Evolutionary conservation across 2,113 vertebrate genomes (phyloP).

Genomic region (Menidia beryllina): DNA sequence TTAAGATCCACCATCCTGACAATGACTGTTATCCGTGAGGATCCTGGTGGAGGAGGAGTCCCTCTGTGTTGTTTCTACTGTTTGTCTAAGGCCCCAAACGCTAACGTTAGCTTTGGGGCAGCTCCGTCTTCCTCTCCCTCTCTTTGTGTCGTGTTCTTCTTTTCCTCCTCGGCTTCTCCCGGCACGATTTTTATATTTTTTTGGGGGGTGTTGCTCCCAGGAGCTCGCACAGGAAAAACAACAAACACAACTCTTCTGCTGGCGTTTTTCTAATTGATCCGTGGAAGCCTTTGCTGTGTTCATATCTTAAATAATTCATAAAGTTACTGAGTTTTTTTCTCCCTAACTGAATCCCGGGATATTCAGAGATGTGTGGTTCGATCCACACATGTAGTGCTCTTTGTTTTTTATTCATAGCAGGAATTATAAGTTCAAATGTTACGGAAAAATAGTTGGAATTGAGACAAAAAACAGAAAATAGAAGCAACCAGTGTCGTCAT

Average conservation of each 20-base stretch:
- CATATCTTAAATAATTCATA: conserved; percentile 72
- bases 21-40: too few species aligned
- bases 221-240: conserved; percentile 45
- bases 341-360: conserved; percentile 22
- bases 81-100: conserved; percentile 73
- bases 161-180: conserved; percentile 45
- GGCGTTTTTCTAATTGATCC: conserved; percentile 79
- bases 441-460: not conserved
- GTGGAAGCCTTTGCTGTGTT: conserved; percentile 36
- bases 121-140: conserved; percentile 24
- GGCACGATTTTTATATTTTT: conserved; percentile 53
- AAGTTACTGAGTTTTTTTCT: conserved; percentile 25
- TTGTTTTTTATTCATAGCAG: not conserved
- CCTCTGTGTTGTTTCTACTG: conserved; percentile 57
- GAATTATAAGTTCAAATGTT: too few species aligned
- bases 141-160: conserved; percentile 24
- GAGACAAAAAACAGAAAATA: not conserved
- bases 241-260: conserved; percentile 62
- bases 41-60: conserved; percentile 55
- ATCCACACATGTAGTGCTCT: conserved; percentile 18
- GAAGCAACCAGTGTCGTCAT: not conserved
- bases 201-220: conserved; percentile 58
- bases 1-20: too few species aligned
- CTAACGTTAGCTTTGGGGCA: conserved; percentile 53
- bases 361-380: conserved; percentile 13